Conservation (phyloP, 2,888 invertebrate species). For the Scrobipalpa atriplicella region DNA sequence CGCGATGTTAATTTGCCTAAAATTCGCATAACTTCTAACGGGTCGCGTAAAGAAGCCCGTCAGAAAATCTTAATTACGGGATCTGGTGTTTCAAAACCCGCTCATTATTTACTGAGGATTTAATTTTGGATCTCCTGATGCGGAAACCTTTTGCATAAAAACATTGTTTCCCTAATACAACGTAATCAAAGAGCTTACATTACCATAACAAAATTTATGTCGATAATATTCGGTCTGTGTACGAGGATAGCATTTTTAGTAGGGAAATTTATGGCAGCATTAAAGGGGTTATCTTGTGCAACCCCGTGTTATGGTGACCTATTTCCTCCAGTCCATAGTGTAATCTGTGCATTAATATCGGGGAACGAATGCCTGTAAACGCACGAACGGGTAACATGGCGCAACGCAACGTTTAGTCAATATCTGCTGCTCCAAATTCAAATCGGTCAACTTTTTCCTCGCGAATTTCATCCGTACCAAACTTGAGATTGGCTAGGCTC, state of each 20-base stretch:
- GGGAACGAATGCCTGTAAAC: slow-evolving; percentile 49
- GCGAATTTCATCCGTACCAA: slow-evolving; percentile 28
- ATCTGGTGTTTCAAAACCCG: slow-evolving; percentile 36
- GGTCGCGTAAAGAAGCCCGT: slow-evolving; percentile 47
- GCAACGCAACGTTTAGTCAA: slow-evolving; percentile 47
- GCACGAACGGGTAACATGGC: slow-evolving; percentile 43
- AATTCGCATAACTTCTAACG: slow-evolving; percentile 65
- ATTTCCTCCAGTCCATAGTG: slow-evolving; percentile 55
- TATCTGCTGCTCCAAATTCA: slow-evolving; percentile 43
- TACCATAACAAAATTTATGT: slow-evolving; percentile 31
- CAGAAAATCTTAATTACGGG: slow-evolving; percentile 46
- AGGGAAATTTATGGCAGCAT: slow-evolving; percentile 53
- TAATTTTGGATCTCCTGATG: background rate
- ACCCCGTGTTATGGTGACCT: slow-evolving; percentile 60
- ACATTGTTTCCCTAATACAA: slow-evolving; percentile 19
- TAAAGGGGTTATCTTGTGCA: slow-evolving; percentile 61
- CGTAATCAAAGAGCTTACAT: slow-evolving; percentile 21
- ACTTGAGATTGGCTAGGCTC: slow-evolving; percentile 21
- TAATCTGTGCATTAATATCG: slow-evolving; percentile 61
- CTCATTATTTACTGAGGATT: slow-evolving; percentile 40
- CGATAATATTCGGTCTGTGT: slow-evolving; percentile 33
- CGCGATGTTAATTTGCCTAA: slow-evolving; percentile 66
- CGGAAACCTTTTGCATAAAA: background rate
- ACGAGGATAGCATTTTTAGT: slow-evolving; percentile 45
- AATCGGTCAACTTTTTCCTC: slow-evolving; percentile 33